Evolutionary conservation across 2,113 vertebrate species (phyloP).

Genomic region (Papio anubis): DNA sequence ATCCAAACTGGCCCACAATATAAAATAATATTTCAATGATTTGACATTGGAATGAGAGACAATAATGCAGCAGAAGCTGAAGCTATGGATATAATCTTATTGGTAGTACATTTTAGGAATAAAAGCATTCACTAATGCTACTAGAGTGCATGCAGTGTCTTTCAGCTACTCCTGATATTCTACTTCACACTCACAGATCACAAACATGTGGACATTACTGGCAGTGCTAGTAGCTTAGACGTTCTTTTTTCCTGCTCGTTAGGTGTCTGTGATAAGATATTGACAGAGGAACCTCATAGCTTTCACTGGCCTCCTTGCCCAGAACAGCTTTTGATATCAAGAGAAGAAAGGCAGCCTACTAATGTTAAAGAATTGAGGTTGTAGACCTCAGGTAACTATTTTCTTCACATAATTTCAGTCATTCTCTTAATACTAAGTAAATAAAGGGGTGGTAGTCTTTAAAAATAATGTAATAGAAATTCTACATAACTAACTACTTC

Average conservation of each 20-base stretch:
- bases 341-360: neutral
- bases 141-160: neutral
- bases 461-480: conserved; percentile 6
- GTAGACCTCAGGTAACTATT: neutral
- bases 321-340: neutral
- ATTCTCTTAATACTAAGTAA: conserved; percentile 7
- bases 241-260: neutral
- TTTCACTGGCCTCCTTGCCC: neutral
- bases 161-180: neutral
- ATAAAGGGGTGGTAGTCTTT: neutral
- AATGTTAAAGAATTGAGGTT: neutral
- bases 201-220: neutral
- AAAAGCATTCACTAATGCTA: neutral
- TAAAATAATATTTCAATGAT: neutral
- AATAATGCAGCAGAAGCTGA: neutral
- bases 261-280: neutral
- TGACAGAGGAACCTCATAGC: neutral
- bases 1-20: neutral
- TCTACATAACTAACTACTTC: neutral
- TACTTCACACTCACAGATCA: neutral
- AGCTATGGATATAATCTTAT: neutral
- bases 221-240: neutral
- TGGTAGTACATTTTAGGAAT: neutral
- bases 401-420: neutral
- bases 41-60: neutral